Base-by-base conservation (phyloP, 2,797 vertebrate genomes). In the Chrosomus eos region DNA sequence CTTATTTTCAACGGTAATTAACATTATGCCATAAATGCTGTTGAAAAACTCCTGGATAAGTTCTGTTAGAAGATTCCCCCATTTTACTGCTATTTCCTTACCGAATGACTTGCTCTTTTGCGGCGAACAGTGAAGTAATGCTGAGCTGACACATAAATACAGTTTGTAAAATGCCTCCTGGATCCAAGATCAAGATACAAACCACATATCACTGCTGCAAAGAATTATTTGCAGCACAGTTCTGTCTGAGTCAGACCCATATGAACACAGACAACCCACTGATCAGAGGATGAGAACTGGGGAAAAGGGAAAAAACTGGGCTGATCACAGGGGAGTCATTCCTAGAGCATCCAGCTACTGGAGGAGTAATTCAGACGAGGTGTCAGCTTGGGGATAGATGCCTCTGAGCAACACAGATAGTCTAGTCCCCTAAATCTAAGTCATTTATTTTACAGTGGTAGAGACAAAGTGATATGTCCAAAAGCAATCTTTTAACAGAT, bases 381-480 rank as follows among this genome's bases (percentile, higher is more conserved):
- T 89, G 87, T 89, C 87, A 89, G 81, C 80, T 87, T 71, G 87
- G 87, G 88, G 85, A 86, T 83, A 80, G 80, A 87, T 81, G 40
- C 58, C 70, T 66, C 70, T 9, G 33, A 81, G 71, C 83, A 76
- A 84, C 83, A 89, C 85, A 89, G 88, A 74, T 40, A 74, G 55
- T n/a, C n/a, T n/a, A n/a, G n/a, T n/a, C n/a, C n/a, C n/a, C n/a
- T n/a, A n/a, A n/a, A n/a, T n/a, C 70, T 10, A 60, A 82, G 40
- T 21, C 71, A 82, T 75, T 64, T 75, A 58, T 75, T 74, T 51
- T 75, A 82, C 81, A 33, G 26, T 31, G 79, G 68, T 72, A 28
- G 33, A 71, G 79, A 72, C 51, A 81, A 72, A 81, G 36, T 72
- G 71, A 75, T 26, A 51, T 16, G 71, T 75, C 71, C 58, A 66